Conservation (phyloP, 23 tunicate genomes). For the Phallusia fumigata region DNA sequence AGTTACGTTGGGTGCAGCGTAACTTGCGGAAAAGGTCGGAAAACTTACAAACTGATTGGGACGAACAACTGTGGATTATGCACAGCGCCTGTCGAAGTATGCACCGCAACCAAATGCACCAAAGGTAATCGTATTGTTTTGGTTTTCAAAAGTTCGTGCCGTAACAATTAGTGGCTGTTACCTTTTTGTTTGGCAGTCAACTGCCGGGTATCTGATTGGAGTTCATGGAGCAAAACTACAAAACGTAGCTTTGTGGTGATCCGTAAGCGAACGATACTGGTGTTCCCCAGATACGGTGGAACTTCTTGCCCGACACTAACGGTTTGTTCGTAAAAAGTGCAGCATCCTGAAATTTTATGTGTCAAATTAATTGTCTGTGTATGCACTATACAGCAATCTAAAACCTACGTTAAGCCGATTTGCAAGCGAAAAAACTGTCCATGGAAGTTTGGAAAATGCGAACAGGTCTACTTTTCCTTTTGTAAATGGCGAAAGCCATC, state of each 20-base stretch:
- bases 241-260: background rate
- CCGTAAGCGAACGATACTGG: background rate
- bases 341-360: no score
- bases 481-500: background rate
- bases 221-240: background rate
- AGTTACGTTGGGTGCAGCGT: background rate
- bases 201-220: background rate
- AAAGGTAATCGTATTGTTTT: background rate
- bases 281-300: background rate
- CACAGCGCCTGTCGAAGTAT: background rate
- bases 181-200: background rate
- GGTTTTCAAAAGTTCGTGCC: background rate
- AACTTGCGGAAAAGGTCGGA: background rate
- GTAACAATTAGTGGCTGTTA: background rate
- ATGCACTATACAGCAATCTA: background rate
- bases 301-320: background rate
- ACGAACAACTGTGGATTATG: background rate
- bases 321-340: background rate
- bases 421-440: background rate
- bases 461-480: no score
- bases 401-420: background rate
- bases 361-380: no score
- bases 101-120: background rate
- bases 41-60: background rate
- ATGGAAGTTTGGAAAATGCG: background rate